phyloP scores from a whole-genome alignment of 2,113 vertebrate genomes.

The Hydrochoerus hydrochaeris region DNA sequence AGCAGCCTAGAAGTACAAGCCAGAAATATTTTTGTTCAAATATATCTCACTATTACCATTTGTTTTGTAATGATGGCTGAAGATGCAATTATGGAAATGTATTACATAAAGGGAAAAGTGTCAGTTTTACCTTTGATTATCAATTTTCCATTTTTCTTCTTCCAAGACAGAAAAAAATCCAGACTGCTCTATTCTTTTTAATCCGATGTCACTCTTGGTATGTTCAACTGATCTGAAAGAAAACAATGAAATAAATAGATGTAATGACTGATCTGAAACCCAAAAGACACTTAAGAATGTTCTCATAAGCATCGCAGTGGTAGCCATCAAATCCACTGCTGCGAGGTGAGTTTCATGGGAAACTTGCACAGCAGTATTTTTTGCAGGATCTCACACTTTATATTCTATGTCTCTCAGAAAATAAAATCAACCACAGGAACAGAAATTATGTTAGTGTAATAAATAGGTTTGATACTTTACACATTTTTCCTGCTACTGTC shows the following conservation, averaged over 20 bases:
- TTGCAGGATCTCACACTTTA: neutral
- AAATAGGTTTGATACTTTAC: neutral
- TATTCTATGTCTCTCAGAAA: neutral
- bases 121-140: slow-evolving; percentile 83
- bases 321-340: slow-evolving; percentile 53
- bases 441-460: neutral
- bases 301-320: neutral
- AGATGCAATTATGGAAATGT: neutral
- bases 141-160: slow-evolving; percentile 83
- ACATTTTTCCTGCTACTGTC: neutral
- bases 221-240: slow-evolving; percentile 83
- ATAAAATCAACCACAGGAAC: neutral
- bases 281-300: slow-evolving; percentile 46
- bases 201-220: slow-evolving; percentile 73
- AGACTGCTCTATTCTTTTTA: slow-evolving; percentile 53
- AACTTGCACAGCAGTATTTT: neutral
- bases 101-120: neutral
- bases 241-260: slow-evolving; percentile 78
- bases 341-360: neutral
- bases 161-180: slow-evolving; percentile 65
- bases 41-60: neutral
- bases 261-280: slow-evolving; percentile 51
- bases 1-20: neutral
- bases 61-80: neutral
- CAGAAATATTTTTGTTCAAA: slow-evolving; percentile 15